phyloP scores from a whole-genome alignment of 2,888 invertebrate species.

The Perizoma flavofasciatum region DNA sequence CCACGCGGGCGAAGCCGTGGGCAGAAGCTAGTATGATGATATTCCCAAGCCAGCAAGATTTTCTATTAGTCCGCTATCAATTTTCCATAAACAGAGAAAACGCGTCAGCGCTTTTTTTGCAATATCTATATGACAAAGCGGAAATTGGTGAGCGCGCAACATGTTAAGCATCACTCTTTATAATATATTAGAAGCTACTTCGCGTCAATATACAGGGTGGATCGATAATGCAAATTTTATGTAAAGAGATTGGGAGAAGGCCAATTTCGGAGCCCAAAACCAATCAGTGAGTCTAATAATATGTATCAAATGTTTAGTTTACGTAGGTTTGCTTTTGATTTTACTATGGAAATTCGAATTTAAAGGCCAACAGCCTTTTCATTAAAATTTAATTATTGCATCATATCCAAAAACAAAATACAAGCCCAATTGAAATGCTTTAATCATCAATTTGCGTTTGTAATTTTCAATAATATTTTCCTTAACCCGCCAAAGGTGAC shows the following conservation, averaged over 20 bases:
- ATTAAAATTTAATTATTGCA: too few species aligned
- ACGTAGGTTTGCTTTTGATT: constrained; percentile 52
- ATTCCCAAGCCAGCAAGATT: neutral
- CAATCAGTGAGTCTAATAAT: constrained; percentile 71
- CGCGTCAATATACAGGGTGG: constrained; percentile 47
- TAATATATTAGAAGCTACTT: constrained; percentile 52
- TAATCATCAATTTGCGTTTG: too few species aligned
- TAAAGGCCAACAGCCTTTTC: constrained; percentile 2
- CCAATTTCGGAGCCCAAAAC: constrained; percentile 62
- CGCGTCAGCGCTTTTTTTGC: constrained; percentile 20
- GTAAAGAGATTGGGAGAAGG: constrained; percentile 71
- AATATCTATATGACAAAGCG: constrained; percentile 25
- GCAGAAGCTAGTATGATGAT: too few species aligned
- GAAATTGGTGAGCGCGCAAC: constrained; percentile 26
- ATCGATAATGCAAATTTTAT: constrained; percentile 81
- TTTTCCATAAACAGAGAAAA: constrained; percentile 10
- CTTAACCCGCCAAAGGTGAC: too few species aligned
- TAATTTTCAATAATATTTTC: too few species aligned
- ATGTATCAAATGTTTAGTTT: constrained; percentile 72
- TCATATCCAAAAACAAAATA: too few species aligned
- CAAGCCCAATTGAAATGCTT: too few species aligned
- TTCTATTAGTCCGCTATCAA: constrained; percentile 8
- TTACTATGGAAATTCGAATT: constrained; percentile 43
- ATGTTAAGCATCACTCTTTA: constrained; percentile 29
- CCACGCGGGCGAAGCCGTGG: too few species aligned